These are phyloP conservation scores for Trissonchulus sp. DNA, from an alignment of 2,888 invertebrate genomes.

Conservation along the genomic window DNA sequence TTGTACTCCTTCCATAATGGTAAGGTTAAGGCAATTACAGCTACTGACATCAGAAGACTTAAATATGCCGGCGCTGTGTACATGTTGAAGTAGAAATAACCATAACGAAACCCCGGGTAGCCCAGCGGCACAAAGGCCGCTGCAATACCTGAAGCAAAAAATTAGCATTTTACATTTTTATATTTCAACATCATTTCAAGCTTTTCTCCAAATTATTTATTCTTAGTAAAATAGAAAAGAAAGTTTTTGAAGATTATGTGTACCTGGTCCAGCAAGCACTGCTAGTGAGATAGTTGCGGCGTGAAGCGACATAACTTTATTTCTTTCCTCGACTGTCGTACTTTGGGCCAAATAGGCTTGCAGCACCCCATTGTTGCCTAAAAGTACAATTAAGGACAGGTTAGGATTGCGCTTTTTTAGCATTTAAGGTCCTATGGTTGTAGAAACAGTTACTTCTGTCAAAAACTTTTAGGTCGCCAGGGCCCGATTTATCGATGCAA, in stretches of 20 bases:
- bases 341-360: conserved; percentile 24
- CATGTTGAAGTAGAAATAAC: conserved; percentile 11
- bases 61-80: conserved; percentile 12
- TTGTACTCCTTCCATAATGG: background rate
- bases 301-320: conserved; percentile 15
- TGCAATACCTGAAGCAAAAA: background rate
- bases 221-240: no score
- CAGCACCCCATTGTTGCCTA: conserved; percentile 14
- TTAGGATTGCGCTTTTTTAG: no score
- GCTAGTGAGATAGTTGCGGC: conserved; percentile 20
- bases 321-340: conserved; percentile 7
- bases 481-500: no score
- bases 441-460: no score
- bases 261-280: conserved; percentile 19
- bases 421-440: no score
- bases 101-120: conserved; percentile 11
- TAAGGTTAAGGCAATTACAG: background rate
- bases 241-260: no score
- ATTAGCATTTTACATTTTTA: no score
- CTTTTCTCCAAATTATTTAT: no score
- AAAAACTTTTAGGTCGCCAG: no score
- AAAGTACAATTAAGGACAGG: no score
- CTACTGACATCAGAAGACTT: background rate
- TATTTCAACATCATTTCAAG: no score
- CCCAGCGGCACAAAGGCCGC: conserved; percentile 25